Evolutionary conservation across 1,140 invertebrate species (phyloP), one percentile per base, ranked within the genome.

Genomic region (Manduca sexta): DNA sequence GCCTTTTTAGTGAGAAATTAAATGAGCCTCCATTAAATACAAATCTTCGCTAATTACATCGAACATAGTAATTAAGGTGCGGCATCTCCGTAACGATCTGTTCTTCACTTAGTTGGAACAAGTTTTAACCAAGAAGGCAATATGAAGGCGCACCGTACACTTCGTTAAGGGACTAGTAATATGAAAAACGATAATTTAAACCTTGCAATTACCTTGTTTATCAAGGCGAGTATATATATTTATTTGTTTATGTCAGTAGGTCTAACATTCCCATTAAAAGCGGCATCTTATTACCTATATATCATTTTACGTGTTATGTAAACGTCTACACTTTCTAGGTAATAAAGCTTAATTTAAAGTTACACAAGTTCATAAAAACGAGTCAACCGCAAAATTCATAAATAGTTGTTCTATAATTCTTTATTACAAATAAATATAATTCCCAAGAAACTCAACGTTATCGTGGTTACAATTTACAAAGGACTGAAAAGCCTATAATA

Each of bases 21-120:
- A 49, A 45, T n/a, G 41, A 17, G 21, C 5, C 8, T 57, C 47
- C 54, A 59, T 61, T 67, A 68, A 65, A 66, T 64, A 61, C 52
- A 58, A 63, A 67, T 64, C 57, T 57, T 49, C 8, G 50, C 60
- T 67, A 63, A 74, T 74, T 67, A 66, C 56, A 49, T 21, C 26
- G 37, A n/a, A 52, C 45, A 50, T 15, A n/a, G 47, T 48, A 52
- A 63, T 63, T 56, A 58, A 48, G 48, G 14, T 40, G 49, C 47
- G 47, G 45, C 58, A 53, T 49, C 42, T 58, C 31, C 43, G 49
- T 49, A 47, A 56, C 61, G 46, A 48, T 56, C 43, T 42, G 40
- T 42, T 17, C 13, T 18, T 45, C 34, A 45, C 43, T 10, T 34
- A n/a, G 30, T 11, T 12, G 16, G 12, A 46, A 52, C 44, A 14